Evolutionary conservation across 2,797 vertebrate genomes (phyloP), one percentile per base, ranked within the genome.

Genomic region (Neoniphon sammara): DNA sequence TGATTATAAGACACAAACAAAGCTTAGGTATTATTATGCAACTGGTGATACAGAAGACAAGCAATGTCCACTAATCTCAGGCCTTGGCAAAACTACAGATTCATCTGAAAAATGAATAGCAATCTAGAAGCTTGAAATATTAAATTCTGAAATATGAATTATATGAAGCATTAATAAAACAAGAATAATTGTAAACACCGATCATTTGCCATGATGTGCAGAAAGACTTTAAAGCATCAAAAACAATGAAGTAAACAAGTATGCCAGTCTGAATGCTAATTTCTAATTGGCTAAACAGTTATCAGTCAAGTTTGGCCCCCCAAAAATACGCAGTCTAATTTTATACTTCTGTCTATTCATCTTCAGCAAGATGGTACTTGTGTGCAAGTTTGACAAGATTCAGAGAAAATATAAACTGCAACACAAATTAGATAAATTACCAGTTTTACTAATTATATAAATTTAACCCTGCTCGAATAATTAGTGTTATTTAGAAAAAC

Each of bases 401-500:
- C 21, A 53, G 21, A 53, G 9, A 36, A 36, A 36, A 36, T 36
- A 9, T 36, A 6, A 36, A 36, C 34, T 7, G 7, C 10, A 70
- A 52, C 36, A 67, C 39, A 31, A 66, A 67, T 30, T 10, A 68
- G 18, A 25, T 36, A 7, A 65, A 66, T 25, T 56, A 55, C 59
- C 31, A 25, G 23, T 52, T 64, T 58, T 50, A 31, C 57, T 27
- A 53, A 68, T 62, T 23, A 46, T 68, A 80, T 82, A 52, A 65
- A 17, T 36, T 7, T 14, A 20, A 18, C 20, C 20, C 34, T 36
- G 14, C 9, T 12, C 10, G 4, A 30, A 56, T 17, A 27, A 23
- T 23, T 46, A 23, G 18, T 3, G 14, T 31, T 30, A 2, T 27
- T 49, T 42, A 15, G 12, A 62, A 27, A 62, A 18, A 7, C 4